These are phyloP conservation scores for Bibio marci DNA, from an alignment of 2,888 invertebrate species.

Conservation along the genomic window DNA sequence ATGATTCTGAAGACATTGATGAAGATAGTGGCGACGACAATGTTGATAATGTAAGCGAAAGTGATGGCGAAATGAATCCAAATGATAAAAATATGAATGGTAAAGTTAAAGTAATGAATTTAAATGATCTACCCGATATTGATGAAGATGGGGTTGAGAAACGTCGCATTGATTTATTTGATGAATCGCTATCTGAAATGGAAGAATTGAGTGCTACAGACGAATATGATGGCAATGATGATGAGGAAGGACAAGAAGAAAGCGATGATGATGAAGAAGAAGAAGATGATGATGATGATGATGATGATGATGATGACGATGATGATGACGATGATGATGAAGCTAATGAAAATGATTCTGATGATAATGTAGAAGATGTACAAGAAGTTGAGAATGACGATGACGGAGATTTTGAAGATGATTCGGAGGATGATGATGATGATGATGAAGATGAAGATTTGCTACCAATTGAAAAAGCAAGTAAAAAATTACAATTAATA, in stretches of 20 bases:
- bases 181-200: not conserved
- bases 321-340: slow-evolving; percentile 27
- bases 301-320: slow-evolving; percentile 29
- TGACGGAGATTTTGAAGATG: slow-evolving; percentile 19
- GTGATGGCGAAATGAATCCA: not conserved
- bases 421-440: slow-evolving; percentile 19
- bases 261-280: slow-evolving; percentile 19
- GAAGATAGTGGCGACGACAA: slow-evolving; percentile 22
- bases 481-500: slow-evolving; percentile 57
- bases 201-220: not conserved
- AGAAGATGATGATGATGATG: slow-evolving; percentile 25
- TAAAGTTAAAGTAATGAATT: slow-evolving; percentile 16
- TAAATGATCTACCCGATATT: slow-evolving; percentile 14
- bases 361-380: slow-evolving; percentile 7
- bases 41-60: slow-evolving; percentile 11
- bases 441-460: slow-evolving; percentile 44
- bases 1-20: slow-evolving; percentile 9
- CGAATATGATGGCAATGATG: slow-evolving; percentile 13
- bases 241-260: slow-evolving; percentile 15
- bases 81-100: slow-evolving; percentile 16
- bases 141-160: slow-evolving; percentile 14
- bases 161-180: no score
- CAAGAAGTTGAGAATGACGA: slow-evolving; percentile 13
- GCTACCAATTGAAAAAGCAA: slow-evolving; percentile 73
- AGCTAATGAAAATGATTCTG: slow-evolving; percentile 16